Percentiles rank a stretch among this genome's conserved stretches.
These are phyloP conservation scores for Bombylius major DNA, from an alignment of 2,888 invertebrate genomes.

Conservation along the genomic window DNA sequence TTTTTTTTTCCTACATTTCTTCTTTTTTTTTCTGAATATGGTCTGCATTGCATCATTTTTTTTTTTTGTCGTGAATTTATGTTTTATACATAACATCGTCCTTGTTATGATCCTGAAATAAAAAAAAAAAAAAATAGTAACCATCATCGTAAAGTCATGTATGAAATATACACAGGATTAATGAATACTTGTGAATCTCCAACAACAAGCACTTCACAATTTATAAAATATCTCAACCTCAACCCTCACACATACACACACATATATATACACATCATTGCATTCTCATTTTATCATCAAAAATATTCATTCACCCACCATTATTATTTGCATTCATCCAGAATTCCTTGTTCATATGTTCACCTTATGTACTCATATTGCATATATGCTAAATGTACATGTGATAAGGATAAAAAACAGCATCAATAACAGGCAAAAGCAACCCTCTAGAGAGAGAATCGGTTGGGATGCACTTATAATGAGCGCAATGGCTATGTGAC, in stretches of 20 bases:
- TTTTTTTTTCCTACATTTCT: no score
- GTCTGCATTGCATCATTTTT: background rate
- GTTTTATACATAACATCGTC: background rate
- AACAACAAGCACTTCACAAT: no score
- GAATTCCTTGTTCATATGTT: no score
- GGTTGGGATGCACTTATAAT: background rate
- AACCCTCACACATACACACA: no score
- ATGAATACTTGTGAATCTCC: slow-evolving; percentile 16
- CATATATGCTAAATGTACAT: no score
- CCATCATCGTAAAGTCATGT: slow-evolving; percentile 19
- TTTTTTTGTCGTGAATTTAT: no score
- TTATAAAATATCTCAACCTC: no score
- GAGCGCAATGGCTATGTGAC: background rate
- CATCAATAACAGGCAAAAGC: background rate
- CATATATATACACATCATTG: background rate
- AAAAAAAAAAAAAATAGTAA: background rate
- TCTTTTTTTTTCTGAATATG: background rate
- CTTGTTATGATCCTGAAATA: slow-evolving; percentile 8
- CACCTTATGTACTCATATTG: no score
- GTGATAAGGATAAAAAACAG: background rate
- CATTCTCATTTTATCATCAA: no score
- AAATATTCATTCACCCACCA: no score
- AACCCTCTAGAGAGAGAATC: background rate
- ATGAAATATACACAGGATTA: slow-evolving; percentile 16
- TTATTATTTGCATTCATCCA: no score